Percentiles rank a stretch among this genome's conserved stretches.
These are phyloP conservation scores for Leptopilina myrica DNA, from an alignment of 2,888 invertebrate genomes.

Conservation along the genomic window DNA sequence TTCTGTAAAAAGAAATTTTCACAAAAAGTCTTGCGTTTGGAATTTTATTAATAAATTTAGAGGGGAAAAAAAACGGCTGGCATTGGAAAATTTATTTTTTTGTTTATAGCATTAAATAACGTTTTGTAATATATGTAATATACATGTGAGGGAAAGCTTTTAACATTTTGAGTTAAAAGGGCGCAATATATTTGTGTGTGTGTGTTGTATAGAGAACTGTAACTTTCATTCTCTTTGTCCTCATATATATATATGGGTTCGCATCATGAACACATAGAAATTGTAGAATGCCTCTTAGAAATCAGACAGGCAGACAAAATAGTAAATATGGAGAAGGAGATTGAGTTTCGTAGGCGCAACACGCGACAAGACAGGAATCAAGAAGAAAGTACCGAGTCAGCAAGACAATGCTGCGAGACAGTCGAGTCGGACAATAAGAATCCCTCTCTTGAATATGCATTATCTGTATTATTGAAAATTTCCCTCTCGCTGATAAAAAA, in stretches of 20 bases:
- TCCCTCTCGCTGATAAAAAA: too few relatives aligned
- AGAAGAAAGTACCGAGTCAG: slow-evolving; percentile 1
- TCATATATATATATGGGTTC: background rate
- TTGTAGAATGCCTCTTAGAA: slow-evolving; percentile 18
- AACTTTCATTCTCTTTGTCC: background rate
- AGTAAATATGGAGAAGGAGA: background rate
- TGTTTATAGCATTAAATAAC: too few relatives aligned
- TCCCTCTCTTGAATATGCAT: background rate
- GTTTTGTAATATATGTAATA: too few relatives aligned
- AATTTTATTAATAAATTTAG: too few relatives aligned
- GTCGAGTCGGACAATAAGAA: background rate
- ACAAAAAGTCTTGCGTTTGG: too few relatives aligned
- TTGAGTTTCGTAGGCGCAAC: slow-evolving; percentile 20
- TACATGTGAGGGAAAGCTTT: background rate
- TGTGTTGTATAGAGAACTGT: background rate
- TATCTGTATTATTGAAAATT: background rate
- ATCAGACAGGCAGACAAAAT: slow-evolving; percentile 32
- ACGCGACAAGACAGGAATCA: slow-evolving; percentile 1
- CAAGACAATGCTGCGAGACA: slow-evolving; percentile 26
- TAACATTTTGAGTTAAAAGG: slow-evolving; percentile 7
- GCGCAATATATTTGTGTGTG: background rate
- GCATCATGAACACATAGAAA: slow-evolving; percentile 8
- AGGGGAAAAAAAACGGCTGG: too few relatives aligned
- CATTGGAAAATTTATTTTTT: too few relatives aligned
- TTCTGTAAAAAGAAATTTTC: too few relatives aligned